Evolutionary conservation across 1,140 invertebrate species (phyloP).

Genomic region (Acromyrmex charruanus): DNA sequence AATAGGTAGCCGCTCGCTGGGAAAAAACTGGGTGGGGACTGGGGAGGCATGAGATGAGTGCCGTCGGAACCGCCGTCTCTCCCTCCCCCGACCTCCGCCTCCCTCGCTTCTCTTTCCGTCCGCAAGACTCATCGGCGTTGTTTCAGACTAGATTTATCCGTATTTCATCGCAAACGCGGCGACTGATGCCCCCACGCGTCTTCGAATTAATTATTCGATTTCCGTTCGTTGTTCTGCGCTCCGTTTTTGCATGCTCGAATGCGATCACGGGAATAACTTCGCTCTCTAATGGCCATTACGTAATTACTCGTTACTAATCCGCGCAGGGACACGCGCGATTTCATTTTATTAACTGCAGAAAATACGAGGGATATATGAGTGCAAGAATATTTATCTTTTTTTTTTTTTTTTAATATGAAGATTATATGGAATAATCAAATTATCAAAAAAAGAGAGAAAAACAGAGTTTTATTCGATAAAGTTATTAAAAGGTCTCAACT

Average conservation of each 20-base stretch:
- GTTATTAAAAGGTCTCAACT: not conserved
- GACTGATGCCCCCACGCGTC: constrained; percentile 19
- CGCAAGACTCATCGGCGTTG: constrained; percentile 66
- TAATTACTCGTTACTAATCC: constrained; percentile 36
- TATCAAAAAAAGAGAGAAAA: not conserved
- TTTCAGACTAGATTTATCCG: constrained; percentile 71
- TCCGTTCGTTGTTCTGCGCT: constrained; percentile 29
- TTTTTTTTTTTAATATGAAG: not conserved
- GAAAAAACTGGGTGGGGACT: constrained; percentile 80
- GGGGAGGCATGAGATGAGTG: constrained; percentile 74
- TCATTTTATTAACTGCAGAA: not conserved
- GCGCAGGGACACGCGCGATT: not conserved
- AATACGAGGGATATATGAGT: not conserved
- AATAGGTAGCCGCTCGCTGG: constrained; percentile 82
- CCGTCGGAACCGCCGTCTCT: constrained; percentile 67
- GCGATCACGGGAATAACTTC: constrained; percentile 28
- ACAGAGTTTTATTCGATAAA: not conserved
- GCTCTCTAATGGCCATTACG: not conserved
- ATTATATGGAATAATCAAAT: not conserved
- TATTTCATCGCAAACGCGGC: constrained; percentile 57
- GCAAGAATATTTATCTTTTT: not conserved
- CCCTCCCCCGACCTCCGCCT: not conserved
- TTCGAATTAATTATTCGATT: constrained; percentile 65
- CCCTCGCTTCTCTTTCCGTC: constrained; percentile 42
- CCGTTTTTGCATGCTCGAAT: constrained; percentile 30